phyloP scores from a whole-genome alignment of 2,113 vertebrate species.

The Trichomycterus rosablanca region DNA sequence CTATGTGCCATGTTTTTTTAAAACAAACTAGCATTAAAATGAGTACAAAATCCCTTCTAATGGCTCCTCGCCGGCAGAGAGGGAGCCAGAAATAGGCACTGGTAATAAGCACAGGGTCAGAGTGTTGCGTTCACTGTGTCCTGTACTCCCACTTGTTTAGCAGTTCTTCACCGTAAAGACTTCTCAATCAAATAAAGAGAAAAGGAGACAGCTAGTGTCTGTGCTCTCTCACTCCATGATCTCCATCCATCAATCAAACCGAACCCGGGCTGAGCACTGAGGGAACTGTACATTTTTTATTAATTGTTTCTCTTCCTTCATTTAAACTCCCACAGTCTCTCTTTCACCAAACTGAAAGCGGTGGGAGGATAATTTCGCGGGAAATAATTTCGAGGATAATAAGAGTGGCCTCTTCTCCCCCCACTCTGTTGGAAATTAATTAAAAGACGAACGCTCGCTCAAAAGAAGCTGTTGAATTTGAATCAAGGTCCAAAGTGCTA shows the following conservation, averaged over 20 bases:
- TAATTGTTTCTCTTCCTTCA: not conserved
- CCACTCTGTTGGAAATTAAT: constrained; percentile 34
- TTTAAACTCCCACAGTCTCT: not conserved
- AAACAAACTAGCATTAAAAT: not conserved
- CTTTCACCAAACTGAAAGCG: constrained; percentile 2
- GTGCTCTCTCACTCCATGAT: too few relatives aligned
- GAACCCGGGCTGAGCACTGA: too few relatives aligned
- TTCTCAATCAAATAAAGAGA: not conserved
- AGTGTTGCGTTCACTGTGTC: not conserved
- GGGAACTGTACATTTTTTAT: not conserved
- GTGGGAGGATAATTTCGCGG: constrained; percentile 23
- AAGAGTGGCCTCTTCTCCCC: constrained; percentile 30
- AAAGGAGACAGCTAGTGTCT: too few relatives aligned
- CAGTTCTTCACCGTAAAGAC: not conserved
- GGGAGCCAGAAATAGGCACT: constrained; percentile 12
- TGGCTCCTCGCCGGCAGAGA: not conserved
- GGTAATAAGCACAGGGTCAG: not conserved
- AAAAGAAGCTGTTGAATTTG: constrained; percentile 27
- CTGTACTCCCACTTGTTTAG: not conserved
- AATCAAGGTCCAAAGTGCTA: constrained; percentile 40
- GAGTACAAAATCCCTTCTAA: not conserved
- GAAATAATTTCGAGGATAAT: too few relatives aligned
- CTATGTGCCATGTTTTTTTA: too few relatives aligned
- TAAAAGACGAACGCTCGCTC: constrained; percentile 24
- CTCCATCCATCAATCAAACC: too few relatives aligned